phyloP scores from a whole-genome alignment of 2,113 vertebrate genomes.

The Hydrolagus affinis region DNA sequence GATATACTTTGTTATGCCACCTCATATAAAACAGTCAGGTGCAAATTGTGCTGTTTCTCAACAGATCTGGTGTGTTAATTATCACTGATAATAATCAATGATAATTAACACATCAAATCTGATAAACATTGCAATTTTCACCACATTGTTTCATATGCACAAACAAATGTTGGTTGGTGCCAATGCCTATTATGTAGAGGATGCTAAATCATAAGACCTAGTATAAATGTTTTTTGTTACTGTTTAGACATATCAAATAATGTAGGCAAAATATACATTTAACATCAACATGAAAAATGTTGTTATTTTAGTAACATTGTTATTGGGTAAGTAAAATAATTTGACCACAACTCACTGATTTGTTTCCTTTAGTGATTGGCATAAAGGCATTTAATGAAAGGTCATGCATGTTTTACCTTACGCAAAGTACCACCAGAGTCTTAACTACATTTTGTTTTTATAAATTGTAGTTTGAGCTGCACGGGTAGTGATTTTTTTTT shows the following conservation, averaged over 20 bases:
- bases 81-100: too few species aligned
- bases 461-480: slow-evolving; percentile 4
- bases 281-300: neutral
- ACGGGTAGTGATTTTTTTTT: neutral
- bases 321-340: neutral
- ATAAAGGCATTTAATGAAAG: slow-evolving; percentile 22
- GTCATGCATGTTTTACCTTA: neutral
- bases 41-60: neutral
- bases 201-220: neutral
- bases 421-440: neutral
- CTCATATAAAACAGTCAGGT: too few species aligned
- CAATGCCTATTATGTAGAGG: neutral
- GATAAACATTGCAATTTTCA: too few species aligned
- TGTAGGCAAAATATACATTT: neutral
- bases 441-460: neutral
- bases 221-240: neutral
- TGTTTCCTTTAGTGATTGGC: neutral
- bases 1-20: too few species aligned
- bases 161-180: neutral
- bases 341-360: neutral
- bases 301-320: slow-evolving; percentile 7
- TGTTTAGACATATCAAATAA: neutral
- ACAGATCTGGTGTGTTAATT: neutral
- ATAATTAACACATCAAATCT: too few species aligned
- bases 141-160: neutral